Conservation (phyloP, 2,113 vertebrate genomes). For the Zosterops japonicus region DNA sequence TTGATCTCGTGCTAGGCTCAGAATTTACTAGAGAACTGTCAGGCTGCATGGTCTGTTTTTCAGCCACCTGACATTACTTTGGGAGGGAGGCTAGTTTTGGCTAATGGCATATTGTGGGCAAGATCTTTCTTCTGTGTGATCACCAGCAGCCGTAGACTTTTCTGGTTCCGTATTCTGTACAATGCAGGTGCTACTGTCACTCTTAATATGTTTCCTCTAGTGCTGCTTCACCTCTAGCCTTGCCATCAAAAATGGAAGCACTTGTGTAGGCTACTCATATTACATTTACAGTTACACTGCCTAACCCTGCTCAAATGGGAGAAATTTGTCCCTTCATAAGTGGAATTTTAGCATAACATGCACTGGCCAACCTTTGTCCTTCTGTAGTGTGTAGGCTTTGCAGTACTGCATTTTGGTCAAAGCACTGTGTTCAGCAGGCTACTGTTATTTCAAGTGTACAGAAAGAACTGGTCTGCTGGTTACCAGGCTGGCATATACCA, state of each 20-base stretch:
- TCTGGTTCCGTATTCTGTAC: not conserved
- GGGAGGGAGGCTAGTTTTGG: not conserved
- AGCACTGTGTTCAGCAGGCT: not conserved
- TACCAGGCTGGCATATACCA: not conserved
- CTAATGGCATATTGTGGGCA: not conserved
- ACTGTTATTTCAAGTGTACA: not conserved
- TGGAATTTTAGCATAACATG: not conserved
- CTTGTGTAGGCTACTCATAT: not conserved
- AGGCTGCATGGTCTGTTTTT: not conserved
- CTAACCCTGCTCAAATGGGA: not conserved
- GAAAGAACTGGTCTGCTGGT: not conserved
- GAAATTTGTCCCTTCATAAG: not conserved
- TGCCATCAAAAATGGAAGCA: not conserved
- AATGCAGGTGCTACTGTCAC: not conserved
- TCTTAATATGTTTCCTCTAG: not conserved
- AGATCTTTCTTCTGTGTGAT: not conserved
- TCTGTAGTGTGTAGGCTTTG: not conserved
- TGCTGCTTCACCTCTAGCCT: not conserved
- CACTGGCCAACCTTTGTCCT: not conserved
- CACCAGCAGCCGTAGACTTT: not conserved
- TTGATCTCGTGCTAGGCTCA: not conserved
- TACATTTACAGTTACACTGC: not conserved
- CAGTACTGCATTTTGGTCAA: not conserved
- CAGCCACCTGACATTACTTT: not conserved
- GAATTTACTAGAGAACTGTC: not conserved